phyloP scores from a whole-genome alignment of 1,140 invertebrate species.

The Oncopodura yosiiana region DNA sequence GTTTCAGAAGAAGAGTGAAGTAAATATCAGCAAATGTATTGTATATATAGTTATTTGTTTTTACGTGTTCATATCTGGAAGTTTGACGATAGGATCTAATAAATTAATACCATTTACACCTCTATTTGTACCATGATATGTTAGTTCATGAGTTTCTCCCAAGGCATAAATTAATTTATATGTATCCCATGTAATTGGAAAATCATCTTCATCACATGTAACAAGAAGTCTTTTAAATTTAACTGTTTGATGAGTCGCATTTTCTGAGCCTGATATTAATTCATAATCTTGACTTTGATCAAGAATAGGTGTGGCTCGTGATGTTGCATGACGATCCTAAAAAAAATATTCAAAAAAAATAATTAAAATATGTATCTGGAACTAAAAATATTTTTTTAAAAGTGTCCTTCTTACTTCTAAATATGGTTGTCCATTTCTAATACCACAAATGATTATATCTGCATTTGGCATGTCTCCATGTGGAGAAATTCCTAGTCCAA shows the following conservation, averaged over 20 bases:
- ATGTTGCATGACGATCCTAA: constrained; percentile 17
- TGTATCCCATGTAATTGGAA: constrained; percentile 49
- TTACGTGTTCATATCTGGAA: too few relatives aligned
- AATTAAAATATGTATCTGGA: too few relatives aligned
- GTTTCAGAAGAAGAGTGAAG: too few relatives aligned
- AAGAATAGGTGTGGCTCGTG: constrained; percentile 1
- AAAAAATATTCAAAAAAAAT: too few relatives aligned
- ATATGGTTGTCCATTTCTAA: background rate
- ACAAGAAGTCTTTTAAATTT: constrained; percentile 10
- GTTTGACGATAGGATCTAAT: too few relatives aligned
- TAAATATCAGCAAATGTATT: too few relatives aligned
- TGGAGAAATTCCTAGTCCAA: constrained; percentile 18
- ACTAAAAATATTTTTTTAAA: too few relatives aligned
- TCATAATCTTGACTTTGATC: constrained; percentile 18
- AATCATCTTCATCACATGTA: constrained; percentile 26
- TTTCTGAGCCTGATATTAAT: constrained; percentile 12
- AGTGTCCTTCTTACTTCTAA: too few relatives aligned
- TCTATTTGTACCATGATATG: too few relatives aligned
- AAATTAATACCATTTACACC: too few relatives aligned
- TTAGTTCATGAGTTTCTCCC: too few relatives aligned
- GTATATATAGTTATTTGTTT: too few relatives aligned
- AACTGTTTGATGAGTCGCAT: constrained; percentile 21
- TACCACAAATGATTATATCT: constrained; percentile 5
- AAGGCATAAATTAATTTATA: constrained; percentile 65
- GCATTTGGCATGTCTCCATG: constrained; percentile 3